Evolutionary conservation across 2,888 invertebrate genomes (phyloP).

Genomic region (Carabus problematicus): DNA sequence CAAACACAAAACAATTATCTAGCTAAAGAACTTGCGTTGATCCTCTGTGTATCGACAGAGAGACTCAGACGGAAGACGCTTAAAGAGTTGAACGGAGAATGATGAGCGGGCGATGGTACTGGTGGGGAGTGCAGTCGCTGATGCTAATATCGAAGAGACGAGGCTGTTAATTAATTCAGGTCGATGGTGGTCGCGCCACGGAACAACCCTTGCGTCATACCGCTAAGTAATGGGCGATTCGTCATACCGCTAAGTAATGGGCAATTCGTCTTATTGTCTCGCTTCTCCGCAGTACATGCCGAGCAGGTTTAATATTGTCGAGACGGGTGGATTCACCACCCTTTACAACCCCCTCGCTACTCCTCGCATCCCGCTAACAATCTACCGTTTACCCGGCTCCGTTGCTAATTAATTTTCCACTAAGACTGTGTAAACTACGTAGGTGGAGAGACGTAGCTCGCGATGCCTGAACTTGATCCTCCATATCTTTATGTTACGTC

Average conservation of each 20-base stretch:
- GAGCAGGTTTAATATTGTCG: conserved; percentile 18
- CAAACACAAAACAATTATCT: too few relatives aligned
- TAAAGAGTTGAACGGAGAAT: conserved; percentile 2
- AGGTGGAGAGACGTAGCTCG: neutral
- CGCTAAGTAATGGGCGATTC: conserved; percentile 40
- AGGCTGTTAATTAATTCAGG: conserved; percentile 41
- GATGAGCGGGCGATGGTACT: too few relatives aligned
- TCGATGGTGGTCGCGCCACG: conserved; percentile 7
- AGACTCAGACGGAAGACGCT: neutral
- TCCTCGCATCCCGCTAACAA: conserved; percentile 1
- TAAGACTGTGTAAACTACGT: conserved; percentile 17
- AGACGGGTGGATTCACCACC: conserved; percentile 6
- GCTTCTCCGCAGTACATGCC: too few relatives aligned
- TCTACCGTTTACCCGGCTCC: conserved; percentile 4
- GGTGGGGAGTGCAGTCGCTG: neutral
- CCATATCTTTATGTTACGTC: too few relatives aligned
- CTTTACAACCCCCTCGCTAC: neutral
- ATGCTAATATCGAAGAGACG: conserved; percentile 31
- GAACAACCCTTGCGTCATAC: conserved; percentile 39
- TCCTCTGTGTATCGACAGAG: too few relatives aligned
- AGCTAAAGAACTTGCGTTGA: too few relatives aligned
- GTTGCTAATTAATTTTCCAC: conserved; percentile 18
- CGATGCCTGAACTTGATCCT: too few relatives aligned
- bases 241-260: conserved; percentile 41
- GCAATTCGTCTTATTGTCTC: conserved; percentile 41